A percentile compares a stretch with the other conserved stretches of the same genome.
phyloP scores from a whole-genome alignment of 2,797 vertebrate species.

The Agapornis canus region DNA sequence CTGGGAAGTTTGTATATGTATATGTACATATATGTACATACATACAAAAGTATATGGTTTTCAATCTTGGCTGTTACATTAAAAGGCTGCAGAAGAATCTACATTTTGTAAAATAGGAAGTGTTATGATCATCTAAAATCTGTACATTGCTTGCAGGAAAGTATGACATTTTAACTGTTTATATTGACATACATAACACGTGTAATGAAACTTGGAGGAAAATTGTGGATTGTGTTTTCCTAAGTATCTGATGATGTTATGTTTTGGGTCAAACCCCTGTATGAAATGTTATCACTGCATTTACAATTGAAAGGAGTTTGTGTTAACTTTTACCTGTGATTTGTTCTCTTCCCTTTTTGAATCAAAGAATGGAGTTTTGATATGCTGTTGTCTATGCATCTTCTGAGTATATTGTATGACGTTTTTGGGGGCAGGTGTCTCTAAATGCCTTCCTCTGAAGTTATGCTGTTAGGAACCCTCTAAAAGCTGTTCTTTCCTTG shows the following conservation, averaged over 20 bases:
- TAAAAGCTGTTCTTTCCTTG: background rate
- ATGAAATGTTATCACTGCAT: background rate
- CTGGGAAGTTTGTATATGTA: background rate
- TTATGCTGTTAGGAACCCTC: background rate
- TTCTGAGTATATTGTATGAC: background rate
- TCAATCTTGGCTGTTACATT: background rate
- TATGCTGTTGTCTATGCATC: background rate
- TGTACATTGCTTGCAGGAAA: background rate
- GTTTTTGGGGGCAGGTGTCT: background rate
- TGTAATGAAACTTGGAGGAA: background rate
- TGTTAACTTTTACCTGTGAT: background rate
- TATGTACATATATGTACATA: no score
- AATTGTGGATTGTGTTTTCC: background rate
- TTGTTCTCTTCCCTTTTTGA: background rate
- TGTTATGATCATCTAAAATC: background rate
- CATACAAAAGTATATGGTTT: background rate
- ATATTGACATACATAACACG: fast-evolving
- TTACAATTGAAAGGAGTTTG: background rate
- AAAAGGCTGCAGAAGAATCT: background rate
- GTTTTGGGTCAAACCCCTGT: background rate
- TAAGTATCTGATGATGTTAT: background rate
- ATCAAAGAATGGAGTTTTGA: background rate
- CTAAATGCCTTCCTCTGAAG: background rate
- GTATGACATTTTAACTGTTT: background rate
- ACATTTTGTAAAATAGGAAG: background rate